These are phyloP conservation scores for Ophiothrix spiculata DNA, from an alignment of 35 echinoderm and acorn worm genomes.

Conservation along the genomic window DNA sequence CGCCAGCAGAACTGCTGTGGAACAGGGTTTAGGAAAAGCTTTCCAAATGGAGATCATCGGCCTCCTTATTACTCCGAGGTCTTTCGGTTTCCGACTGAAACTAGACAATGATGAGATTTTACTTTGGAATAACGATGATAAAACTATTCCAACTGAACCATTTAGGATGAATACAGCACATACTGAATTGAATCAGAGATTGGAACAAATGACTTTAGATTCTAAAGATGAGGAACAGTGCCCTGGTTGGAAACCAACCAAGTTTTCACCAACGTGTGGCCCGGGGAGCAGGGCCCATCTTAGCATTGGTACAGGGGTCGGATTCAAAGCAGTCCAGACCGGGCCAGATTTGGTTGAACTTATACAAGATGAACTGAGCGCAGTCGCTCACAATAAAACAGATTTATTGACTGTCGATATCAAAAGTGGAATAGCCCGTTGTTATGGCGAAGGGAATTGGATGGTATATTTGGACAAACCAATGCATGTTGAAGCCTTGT, in stretches of 20 bases:
- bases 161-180: neutral
- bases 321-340: constrained; percentile 54
- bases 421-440: constrained; percentile 30
- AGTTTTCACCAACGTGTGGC: constrained; percentile 74
- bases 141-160: neutral
- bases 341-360: constrained; percentile 65
- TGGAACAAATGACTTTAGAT: neutral
- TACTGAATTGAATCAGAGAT: neutral
- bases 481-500: constrained; percentile 19
- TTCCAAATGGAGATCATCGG: constrained; percentile 61
- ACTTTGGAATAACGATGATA: constrained; percentile 51
- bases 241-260: constrained; percentile 18
- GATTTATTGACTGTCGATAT: constrained; percentile 22
- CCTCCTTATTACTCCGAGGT: constrained; percentile 66
- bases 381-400: neutral
- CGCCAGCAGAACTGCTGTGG: neutral
- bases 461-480: constrained; percentile 65
- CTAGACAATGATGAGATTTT: constrained; percentile 36
- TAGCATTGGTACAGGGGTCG: constrained; percentile 35
- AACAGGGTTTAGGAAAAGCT: constrained; percentile 11
- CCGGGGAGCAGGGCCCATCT: constrained; percentile 75
- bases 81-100: constrained; percentile 72
- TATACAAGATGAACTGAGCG: constrained; percentile 55
- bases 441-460: constrained; percentile 73
- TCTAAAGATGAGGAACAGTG: neutral